Conservation (phyloP, 2,797 vertebrate species). For the Octomys mimax region DNA sequence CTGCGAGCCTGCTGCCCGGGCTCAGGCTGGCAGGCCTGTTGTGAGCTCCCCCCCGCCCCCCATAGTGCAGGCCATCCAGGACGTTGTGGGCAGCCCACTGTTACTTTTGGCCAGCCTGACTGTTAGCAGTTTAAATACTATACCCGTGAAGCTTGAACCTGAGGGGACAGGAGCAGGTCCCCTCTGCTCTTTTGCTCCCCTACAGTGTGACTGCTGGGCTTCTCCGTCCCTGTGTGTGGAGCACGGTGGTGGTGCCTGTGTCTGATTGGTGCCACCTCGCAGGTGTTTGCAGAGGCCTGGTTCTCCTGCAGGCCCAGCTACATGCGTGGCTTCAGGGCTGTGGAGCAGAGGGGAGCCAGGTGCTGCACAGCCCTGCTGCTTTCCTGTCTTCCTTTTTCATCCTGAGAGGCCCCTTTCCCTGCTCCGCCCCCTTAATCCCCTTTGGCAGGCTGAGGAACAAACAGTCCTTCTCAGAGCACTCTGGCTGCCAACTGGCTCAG, state of each 20-base stretch:
- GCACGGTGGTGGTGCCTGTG: not conserved
- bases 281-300: not conserved
- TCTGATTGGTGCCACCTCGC: not conserved
- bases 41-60: not conserved
- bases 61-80: fast-evolving
- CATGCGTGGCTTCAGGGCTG: not conserved
- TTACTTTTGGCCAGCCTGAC: not conserved
- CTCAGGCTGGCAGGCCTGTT: not conserved
- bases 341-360: not conserved
- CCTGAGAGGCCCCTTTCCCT: not conserved
- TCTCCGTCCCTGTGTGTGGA: not conserved
- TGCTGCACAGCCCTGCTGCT: not conserved
- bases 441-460: not conserved
- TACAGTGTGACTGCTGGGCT: not conserved
- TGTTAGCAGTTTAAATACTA: not conserved
- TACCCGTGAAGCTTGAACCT: not conserved
- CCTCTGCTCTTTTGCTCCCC: not conserved
- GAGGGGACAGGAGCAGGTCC: not conserved
- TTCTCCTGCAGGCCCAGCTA: not conserved
- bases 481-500: not conserved
- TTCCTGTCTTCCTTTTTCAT: not conserved
- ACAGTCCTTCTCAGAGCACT: not conserved
- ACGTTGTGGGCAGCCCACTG: not conserved
- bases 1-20: not conserved
- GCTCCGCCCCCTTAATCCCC: fast-evolving